phyloP scores from a whole-genome alignment of 2,888 invertebrate species.

The Pseudococcus longispinus region DNA sequence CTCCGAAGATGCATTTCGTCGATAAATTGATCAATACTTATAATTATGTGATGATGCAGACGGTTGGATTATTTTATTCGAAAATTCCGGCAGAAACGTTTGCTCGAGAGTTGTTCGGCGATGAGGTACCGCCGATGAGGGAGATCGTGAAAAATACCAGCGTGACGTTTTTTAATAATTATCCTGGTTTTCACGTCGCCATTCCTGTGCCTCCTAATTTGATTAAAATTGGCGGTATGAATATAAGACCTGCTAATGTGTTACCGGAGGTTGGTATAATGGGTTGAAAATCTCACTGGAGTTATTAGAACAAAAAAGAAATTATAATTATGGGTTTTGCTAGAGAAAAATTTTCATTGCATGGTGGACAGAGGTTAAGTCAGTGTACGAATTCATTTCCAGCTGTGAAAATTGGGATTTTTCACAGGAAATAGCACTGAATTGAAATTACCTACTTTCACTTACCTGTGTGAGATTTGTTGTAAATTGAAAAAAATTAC shows the following conservation, averaged over 20 bases:
- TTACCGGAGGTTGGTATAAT: slow-evolving; percentile 17
- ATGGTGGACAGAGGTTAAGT: too few relatives aligned
- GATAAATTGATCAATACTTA: neutral
- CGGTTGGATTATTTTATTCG: neutral
- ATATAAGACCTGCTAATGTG: neutral
- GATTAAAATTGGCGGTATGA: slow-evolving; percentile 34
- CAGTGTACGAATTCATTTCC: too few relatives aligned
- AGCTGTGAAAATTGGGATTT: too few relatives aligned
- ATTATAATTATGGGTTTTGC: too few relatives aligned
- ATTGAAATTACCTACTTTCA: too few relatives aligned
- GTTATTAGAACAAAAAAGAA: too few relatives aligned
- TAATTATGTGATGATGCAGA: too few relatives aligned
- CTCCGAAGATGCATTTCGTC: neutral
- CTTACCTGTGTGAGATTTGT: too few relatives aligned
- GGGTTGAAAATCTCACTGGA: neutral
- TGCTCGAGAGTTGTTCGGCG: neutral
- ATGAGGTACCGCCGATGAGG: neutral
- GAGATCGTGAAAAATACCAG: slow-evolving; percentile 47
- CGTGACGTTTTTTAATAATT: neutral
- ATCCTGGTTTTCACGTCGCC: neutral
- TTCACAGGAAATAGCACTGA: too few relatives aligned
- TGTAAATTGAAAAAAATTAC: too few relatives aligned
- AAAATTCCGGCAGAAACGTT: neutral
- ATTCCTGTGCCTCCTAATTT: neutral
- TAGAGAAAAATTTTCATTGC: too few relatives aligned